Conservation (phyloP, 2,888 invertebrate species). For the Acleris holmiana region DNA sequence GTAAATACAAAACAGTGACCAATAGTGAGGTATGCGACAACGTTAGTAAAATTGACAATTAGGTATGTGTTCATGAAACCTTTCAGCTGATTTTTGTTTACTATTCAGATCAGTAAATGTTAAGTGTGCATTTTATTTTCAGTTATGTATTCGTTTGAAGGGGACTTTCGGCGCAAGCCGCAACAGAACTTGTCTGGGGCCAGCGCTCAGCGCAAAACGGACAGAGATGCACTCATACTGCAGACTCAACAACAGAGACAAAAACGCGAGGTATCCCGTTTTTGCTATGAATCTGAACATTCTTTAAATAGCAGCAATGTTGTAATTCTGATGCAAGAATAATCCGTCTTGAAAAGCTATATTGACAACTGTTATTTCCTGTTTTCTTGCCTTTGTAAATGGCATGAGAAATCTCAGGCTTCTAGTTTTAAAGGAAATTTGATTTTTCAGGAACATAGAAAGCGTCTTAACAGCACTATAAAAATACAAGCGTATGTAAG, state of each 20-base stretch:
- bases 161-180: constrained; percentile 93
- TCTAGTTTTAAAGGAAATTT: constrained; percentile 39
- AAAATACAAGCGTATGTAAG: constrained; percentile 92
- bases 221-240: constrained; percentile 88
- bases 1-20: constrained; percentile 10
- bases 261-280: constrained; percentile 90
- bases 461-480: constrained; percentile 89
- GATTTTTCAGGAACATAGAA: constrained; percentile 86
- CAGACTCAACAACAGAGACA: constrained; percentile 93
- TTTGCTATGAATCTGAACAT: background rate
- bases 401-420: too few species aligned
- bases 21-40: constrained; percentile 31
- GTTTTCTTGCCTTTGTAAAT: too few species aligned
- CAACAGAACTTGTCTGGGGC: constrained; percentile 95
- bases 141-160: constrained; percentile 92
- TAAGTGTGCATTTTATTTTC: constrained; percentile 42
- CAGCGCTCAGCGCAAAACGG: constrained; percentile 88
- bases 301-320: too few species aligned
- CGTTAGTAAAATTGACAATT: constrained; percentile 38
- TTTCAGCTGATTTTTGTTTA: constrained; percentile 73
- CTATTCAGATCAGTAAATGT: constrained; percentile 41
- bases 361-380: constrained; percentile 1
- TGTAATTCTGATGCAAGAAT: too few species aligned
- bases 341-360: background rate
- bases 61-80: constrained; percentile 42